phyloP scores from a whole-genome alignment of 2,797 vertebrate genomes.

The Synaphobranchus kaupii region DNA sequence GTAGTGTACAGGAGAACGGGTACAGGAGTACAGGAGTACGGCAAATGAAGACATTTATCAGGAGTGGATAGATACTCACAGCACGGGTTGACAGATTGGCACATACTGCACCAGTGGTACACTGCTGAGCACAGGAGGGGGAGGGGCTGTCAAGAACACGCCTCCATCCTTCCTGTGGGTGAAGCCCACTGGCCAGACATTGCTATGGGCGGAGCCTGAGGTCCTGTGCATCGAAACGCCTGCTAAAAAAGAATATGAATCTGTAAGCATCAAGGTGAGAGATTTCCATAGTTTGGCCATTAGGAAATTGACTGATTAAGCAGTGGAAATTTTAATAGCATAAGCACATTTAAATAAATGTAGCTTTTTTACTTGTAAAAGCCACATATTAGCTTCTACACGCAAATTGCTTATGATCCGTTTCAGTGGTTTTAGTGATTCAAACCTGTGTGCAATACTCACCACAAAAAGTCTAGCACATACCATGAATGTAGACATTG shows the following conservation, averaged over 20 bases:
- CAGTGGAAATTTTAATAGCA: not conserved
- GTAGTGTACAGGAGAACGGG: not conserved
- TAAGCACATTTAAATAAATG: not conserved
- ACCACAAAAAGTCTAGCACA: not conserved
- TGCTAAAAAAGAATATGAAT: not conserved
- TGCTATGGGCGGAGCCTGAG: slow-evolving; percentile 14
- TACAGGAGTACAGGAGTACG: not conserved
- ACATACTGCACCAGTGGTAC: slow-evolving; percentile 65
- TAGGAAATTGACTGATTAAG: no score
- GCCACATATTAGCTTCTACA: not conserved
- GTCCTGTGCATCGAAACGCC: slow-evolving; percentile 31
- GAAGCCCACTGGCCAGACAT: slow-evolving; percentile 37
- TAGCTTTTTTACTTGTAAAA: not conserved
- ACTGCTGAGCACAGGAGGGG: slow-evolving; percentile 53
- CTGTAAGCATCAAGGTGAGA: no score
- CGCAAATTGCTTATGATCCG: no score
- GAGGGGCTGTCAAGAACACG: slow-evolving; percentile 55
- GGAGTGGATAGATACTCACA: slow-evolving; percentile 70
- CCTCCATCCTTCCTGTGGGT: slow-evolving; percentile 43
- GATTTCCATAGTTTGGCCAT: not conserved
- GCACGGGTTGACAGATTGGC: slow-evolving; percentile 59
- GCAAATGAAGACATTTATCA: not conserved
- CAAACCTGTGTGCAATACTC: no score
- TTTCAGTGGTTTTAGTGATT: no score
- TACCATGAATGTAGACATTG: not conserved